Conservation (phyloP, 2,113 vertebrate genomes). For the Melanotaenia duboulayi region DNA sequence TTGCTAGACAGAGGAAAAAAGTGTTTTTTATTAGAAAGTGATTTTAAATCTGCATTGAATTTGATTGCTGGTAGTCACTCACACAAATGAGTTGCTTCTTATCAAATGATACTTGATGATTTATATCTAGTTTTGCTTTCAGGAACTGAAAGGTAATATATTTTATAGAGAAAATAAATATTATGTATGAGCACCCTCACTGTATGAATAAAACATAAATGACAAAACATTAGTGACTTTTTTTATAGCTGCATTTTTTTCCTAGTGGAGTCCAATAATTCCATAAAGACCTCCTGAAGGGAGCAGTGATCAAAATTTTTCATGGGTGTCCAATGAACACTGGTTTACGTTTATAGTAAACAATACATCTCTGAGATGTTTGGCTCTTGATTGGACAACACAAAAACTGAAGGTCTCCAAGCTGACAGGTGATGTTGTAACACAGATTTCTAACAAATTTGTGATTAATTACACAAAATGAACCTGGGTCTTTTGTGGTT, state of each 20-base stretch:
- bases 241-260: not conserved
- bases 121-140: constrained; percentile 81
- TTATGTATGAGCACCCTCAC: constrained; percentile 75
- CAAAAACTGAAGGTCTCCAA: too few species aligned
- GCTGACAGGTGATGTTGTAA: too few species aligned
- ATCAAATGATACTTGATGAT: constrained; percentile 73
- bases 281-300: too few species aligned
- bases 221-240: constrained; percentile 20
- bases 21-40: constrained; percentile 72
- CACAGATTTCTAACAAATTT: too few species aligned
- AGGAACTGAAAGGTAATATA: constrained; percentile 80
- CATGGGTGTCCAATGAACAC: too few species aligned
- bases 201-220: constrained; percentile 78
- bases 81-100: constrained; percentile 78
- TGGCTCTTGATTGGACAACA: too few species aligned
- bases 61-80: constrained; percentile 51
- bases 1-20: constrained; percentile 55
- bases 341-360: too few species aligned
- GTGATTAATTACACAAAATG: too few species aligned
- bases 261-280: too few species aligned
- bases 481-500: too few species aligned
- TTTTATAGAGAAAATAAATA: constrained; percentile 78
- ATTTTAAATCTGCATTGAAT: constrained; percentile 71
- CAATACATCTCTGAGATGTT: too few species aligned
- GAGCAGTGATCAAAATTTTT: too few species aligned